Evolutionary conservation across 37 sponge, comb jelly and placozoan genomes (phyloP).

Genomic region (Haliclona indistincta): DNA sequence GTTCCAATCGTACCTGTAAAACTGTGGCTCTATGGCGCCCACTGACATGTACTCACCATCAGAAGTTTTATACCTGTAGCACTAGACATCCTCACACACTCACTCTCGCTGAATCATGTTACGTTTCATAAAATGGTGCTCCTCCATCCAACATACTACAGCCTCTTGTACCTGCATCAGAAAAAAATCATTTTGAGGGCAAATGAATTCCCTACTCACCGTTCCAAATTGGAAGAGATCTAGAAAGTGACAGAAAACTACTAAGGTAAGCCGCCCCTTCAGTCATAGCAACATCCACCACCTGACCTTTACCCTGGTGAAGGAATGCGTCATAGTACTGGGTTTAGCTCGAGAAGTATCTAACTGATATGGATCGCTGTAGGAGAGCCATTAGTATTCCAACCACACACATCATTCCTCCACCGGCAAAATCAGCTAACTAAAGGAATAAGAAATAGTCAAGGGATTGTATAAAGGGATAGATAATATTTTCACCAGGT

Average conservation of each 20-base stretch:
- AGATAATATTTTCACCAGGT: too few species aligned
- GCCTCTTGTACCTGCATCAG: constrained; percentile 66
- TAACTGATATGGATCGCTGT: constrained; percentile 64
- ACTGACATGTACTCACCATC: constrained; percentile 95
- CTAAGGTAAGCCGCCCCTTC: constrained; percentile 89
- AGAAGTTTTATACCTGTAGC: constrained; percentile 82
- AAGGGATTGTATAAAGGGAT: not conserved
- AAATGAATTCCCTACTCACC: constrained; percentile 2
- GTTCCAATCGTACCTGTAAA: constrained; percentile 76
- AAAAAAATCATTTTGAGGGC: not conserved
- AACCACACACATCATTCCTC: constrained; percentile 86
- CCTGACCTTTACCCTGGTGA: constrained; percentile 69
- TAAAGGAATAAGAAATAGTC: constrained; percentile 29
- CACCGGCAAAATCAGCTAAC: constrained; percentile 97
- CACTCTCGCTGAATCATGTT: constrained; percentile 1
- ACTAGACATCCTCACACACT: not conserved
- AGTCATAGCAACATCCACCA: constrained; percentile 92
- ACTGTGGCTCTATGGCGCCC: constrained; percentile 96
- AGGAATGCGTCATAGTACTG: not conserved
- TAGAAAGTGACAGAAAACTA: constrained; percentile 73
- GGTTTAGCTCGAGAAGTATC: not conserved
- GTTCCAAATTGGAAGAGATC: not conserved
- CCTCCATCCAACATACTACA: constrained; percentile 85
- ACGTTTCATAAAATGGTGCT: constrained; percentile 93
- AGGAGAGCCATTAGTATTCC: constrained; percentile 93